Conservation (phyloP, 2,113 vertebrate species). For the Pachypanchax playfairii region DNA sequence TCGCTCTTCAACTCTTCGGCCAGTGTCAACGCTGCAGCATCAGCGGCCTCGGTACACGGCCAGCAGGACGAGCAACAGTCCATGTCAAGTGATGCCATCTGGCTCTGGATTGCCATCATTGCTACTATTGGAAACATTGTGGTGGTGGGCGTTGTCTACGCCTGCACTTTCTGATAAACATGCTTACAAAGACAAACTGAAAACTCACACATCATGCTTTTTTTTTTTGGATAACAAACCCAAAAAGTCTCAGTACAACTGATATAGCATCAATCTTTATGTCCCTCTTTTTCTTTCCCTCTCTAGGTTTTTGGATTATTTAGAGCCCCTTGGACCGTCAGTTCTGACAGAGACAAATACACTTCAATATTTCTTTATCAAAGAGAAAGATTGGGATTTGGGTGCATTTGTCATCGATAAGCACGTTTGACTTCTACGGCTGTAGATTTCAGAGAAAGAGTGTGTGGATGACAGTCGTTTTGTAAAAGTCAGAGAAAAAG, state of each 20-base stretch:
- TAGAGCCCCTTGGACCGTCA: constrained; percentile 11
- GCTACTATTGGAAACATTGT: constrained; percentile 98
- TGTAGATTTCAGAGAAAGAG: constrained; percentile 17
- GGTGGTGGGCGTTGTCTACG: constrained; percentile 95
- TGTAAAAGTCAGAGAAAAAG: constrained; percentile 36
- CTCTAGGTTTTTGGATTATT: constrained; percentile 21
- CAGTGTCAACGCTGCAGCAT: constrained; percentile 85
- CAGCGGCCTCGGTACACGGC: constrained; percentile 79
- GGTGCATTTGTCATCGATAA: constrained; percentile 18
- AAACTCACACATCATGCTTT: constrained; percentile 16
- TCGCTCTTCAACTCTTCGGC: constrained; percentile 96
- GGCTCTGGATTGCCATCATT: constrained; percentile 97
- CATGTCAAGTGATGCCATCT: constrained; percentile 92
- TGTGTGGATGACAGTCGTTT: constrained; percentile 33
- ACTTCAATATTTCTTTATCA: constrained; percentile 40
- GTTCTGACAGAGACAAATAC: constrained; percentile 48
- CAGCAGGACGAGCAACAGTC: constrained; percentile 86
- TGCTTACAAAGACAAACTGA: constrained; percentile 20
- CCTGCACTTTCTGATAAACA: constrained; percentile 91
- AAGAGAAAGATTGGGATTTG: constrained; percentile 25
- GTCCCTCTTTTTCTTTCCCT: constrained; percentile 6
- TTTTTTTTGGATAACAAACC: constrained; percentile 1
- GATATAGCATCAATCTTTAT: constrained; percentile 15
- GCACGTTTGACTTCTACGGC: constrained; percentile 23
- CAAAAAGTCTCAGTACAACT: constrained; percentile 14